Evolutionary conservation across 2,888 invertebrate genomes (phyloP), one percentile per base, ranked within the genome.

Genomic region (Polydrusus tereticollis): DNA sequence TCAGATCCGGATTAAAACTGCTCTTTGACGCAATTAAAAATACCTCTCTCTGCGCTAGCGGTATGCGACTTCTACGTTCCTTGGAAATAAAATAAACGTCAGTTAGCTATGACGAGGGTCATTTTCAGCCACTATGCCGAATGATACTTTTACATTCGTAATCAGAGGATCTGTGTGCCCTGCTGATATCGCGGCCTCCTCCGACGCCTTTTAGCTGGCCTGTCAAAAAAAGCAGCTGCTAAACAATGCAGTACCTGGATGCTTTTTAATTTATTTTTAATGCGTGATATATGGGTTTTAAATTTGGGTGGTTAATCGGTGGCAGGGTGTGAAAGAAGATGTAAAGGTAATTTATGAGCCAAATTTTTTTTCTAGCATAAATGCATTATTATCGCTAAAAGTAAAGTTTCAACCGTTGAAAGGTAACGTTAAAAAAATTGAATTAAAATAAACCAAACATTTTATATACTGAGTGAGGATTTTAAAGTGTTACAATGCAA

Each of bases 41-140:
- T 71, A 66, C 66, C 71, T 62, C 23, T 57, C 55, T 52, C 52
- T 47, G 29, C 67, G 71, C 71, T 76, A 72, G 64, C 70, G 76
- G 73, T 72, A 72, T 74, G 75, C 75, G 74, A 76, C 74, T 76
- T 71, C 74, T 76, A 72, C 70, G 62, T 70, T 63, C 73, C 66
- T 60, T 68, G 73, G 73, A 78, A 77, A 79, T 74, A 75, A 77
- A 75, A 78, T 78, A 79, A 79, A 79, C 75, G 79, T 79, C 79
- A 79, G 69, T 70, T 73, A 69, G 47, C 72, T 75, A 78, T 78
- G 79, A 79, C 74, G 77, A 77, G 79, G 79, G 79, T 78, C 75
- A 55, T 70, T 70, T 71, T 66, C 62, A 71, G 52, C 62, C 71
- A 66, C 62, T 57, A 67, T 62, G 59, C 66, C 71, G 64, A 64